phyloP scores from a whole-genome alignment of 2,888 invertebrate species.

The Tinea trinotella region DNA sequence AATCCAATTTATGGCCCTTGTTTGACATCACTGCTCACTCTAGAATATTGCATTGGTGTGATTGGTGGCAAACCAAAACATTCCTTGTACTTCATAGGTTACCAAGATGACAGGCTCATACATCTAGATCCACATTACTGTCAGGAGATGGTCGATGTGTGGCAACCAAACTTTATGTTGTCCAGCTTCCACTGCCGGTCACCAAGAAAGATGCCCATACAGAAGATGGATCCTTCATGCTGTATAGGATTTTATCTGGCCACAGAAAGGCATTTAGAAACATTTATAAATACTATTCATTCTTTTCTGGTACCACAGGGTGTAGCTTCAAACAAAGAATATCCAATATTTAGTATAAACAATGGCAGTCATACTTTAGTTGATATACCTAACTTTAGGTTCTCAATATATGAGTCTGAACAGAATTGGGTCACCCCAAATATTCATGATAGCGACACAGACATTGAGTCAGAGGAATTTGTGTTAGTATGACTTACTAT shows the following conservation, averaged over 20 bases:
- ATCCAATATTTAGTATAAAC: slow-evolving; percentile 88
- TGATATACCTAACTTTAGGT: slow-evolving; percentile 68
- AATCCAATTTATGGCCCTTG: slow-evolving; percentile 89
- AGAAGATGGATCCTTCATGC: slow-evolving; percentile 93
- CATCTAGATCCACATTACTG: slow-evolving; percentile 96
- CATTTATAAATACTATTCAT: slow-evolving; percentile 79
- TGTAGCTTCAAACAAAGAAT: slow-evolving; percentile 71
- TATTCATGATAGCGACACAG: slow-evolving; percentile 73
- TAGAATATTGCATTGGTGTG: slow-evolving; percentile 89
- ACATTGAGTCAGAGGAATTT: slow-evolving; percentile 81
- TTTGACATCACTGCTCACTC: slow-evolving; percentile 82
- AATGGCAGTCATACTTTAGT: slow-evolving; percentile 77
- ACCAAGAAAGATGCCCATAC: slow-evolving; percentile 86
- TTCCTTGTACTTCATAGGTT: slow-evolving; percentile 94
- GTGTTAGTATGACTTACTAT: slow-evolving; percentile 71
- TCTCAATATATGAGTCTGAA: slow-evolving; percentile 67
- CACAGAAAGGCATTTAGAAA: slow-evolving; percentile 82
- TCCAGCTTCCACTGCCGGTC: slow-evolving; percentile 89
- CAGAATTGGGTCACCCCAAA: slow-evolving; percentile 62
- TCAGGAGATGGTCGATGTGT: slow-evolving; percentile 91
- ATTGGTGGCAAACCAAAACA: slow-evolving; percentile 95
- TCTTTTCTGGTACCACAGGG: slow-evolving; percentile 66
- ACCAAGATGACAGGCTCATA: slow-evolving; percentile 92
- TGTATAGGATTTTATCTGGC: slow-evolving; percentile 91
- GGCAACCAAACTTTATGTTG: slow-evolving; percentile 82